Conservation (phyloP, 2,888 invertebrate genomes). For the Athripsodes cinereus region DNA sequence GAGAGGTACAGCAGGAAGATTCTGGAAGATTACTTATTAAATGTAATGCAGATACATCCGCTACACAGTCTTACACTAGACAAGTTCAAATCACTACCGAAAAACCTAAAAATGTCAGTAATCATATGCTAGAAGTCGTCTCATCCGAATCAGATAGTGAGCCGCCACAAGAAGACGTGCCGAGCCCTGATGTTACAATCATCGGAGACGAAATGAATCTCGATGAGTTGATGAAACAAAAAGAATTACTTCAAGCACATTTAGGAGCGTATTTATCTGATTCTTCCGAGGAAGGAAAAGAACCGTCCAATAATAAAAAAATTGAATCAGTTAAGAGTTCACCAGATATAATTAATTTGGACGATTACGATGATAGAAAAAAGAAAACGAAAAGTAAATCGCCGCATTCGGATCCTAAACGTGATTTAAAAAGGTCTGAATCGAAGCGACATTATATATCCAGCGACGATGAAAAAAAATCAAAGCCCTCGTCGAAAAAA, state of each 20-base stretch:
- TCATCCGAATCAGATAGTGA: conserved; percentile 65
- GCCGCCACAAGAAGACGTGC: conserved; percentile 57
- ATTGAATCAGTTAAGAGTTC: conserved; percentile 27
- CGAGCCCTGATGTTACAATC: conserved; percentile 65
- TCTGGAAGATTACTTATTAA: conserved; percentile 28
- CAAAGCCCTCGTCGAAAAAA: conserved; percentile 25
- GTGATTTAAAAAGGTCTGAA: conserved; percentile 30
- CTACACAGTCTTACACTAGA: conserved; percentile 27
- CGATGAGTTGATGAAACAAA: conserved; percentile 85
- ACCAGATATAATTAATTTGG: conserved; percentile 51
- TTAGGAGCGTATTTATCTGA: conserved; percentile 71
- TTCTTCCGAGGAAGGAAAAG: conserved; percentile 50
- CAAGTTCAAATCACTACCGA: conserved; percentile 30
- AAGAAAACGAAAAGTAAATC: conserved; percentile 22
- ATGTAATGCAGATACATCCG: conserved; percentile 19
- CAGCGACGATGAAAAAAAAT: conserved; percentile 31
- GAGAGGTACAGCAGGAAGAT: conserved; percentile 29
- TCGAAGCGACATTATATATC: conserved; percentile 32
- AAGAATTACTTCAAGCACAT: conserved; percentile 73
- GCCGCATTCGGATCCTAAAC: conserved; percentile 31
- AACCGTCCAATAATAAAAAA: conserved; percentile 29
- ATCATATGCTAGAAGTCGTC: conserved; percentile 53
- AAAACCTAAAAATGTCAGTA: conserved; percentile 28
- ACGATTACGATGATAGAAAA: conserved; percentile 50
- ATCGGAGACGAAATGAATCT: conserved; percentile 82